Evolutionary conservation across 2,113 vertebrate genomes (phyloP), one percentile per base, ranked within the genome.

Genomic region (Emydura subglobosa): DNA sequence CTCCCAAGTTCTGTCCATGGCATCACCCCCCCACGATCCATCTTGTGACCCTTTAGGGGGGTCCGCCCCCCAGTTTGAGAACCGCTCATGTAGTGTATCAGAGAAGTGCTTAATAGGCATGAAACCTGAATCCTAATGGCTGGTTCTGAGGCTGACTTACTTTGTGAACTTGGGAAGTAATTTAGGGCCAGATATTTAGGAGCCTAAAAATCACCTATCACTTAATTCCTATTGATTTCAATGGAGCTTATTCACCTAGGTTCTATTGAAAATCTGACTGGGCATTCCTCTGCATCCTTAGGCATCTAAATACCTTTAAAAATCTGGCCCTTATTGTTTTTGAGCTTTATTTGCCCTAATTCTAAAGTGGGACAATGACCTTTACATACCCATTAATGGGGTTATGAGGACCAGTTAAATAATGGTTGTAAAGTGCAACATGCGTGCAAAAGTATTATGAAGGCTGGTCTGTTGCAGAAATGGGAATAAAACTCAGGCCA

Each of bases 291-390:
- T 61, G 0, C 19, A 68, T 17, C 22, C 72, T 65, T 21, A 65
- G 1, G 0, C 0, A 11, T 34, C 3, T 29, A 29, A 27, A 39
- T 24, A 74, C 72, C 22, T 3, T 39, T 74, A 74, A 10, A 72
- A 25, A 74, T 74, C 39, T 25, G 72, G n/a, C 39, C 24, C 10
- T 21, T 76, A 22, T 2, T 2, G 0, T 13, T 90, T 89, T 49
- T 79, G n/a, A 93, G 5, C 5, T 68, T 83, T 54, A 76, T n/a
- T 61, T 3, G 34, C 88, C 85, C 10, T 27, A 82, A 27, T 5
- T 81, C 3, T 49, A 16, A 65, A n/a, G 5, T 24, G 86, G 88
- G 17, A 49, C 7, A 50, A 7, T 59, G 27, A 7, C 4, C 82
- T 65, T 90, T 87, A 51, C 4, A 6, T 91, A n/a, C 34, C 14